Conservation (phyloP, 2,113 vertebrate species). For the Cinclus cinclus region DNA sequence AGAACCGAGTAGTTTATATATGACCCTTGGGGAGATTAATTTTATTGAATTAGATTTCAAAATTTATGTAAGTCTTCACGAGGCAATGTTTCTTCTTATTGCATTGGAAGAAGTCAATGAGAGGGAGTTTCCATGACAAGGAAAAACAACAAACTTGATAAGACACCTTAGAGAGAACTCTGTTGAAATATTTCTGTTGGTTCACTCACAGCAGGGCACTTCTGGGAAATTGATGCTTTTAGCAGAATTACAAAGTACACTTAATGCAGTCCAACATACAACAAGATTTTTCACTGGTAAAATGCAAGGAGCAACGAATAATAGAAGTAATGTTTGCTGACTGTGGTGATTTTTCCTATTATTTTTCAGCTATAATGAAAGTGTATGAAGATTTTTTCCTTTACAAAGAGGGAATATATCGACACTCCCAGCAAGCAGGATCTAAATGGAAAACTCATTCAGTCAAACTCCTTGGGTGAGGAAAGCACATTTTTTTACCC, state of each 20-base stretch:
- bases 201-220: neutral
- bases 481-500: neutral
- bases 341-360: neutral
- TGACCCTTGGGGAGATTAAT: neutral
- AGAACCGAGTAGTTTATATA: neutral
- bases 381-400: conserved; percentile 79
- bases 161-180: neutral
- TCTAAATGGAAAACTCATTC: conserved; percentile 71
- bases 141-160: neutral
- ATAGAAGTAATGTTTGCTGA: neutral
- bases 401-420: conserved; percentile 79
- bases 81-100: neutral
- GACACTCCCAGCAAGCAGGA: conserved; percentile 28
- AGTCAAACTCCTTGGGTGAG: conserved; percentile 80
- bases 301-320: neutral
- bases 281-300: neutral
- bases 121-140: neutral
- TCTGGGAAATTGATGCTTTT: neutral
- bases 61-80: neutral
- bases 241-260: neutral
- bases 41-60: neutral
- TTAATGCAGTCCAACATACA: neutral
- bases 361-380: conserved; percentile 77
- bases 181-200: neutral
- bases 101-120: neutral